Conservation (phyloP, 2,113 vertebrate genomes). For the Myotis brandtii region DNA sequence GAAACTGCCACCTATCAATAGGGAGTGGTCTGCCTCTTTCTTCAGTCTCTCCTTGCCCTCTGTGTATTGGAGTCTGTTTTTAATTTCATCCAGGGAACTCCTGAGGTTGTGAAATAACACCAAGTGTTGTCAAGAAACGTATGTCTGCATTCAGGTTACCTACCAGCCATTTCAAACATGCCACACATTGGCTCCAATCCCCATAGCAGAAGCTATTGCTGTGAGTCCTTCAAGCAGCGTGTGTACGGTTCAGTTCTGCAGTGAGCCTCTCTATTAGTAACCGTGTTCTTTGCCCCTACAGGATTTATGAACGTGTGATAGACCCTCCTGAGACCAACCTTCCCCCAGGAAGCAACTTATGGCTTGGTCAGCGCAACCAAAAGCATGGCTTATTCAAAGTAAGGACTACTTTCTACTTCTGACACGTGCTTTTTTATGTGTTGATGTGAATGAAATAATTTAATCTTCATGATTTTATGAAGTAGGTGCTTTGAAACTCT, state of each 20-base stretch:
- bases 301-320: slow-evolving; percentile 97
- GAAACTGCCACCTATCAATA: neutral
- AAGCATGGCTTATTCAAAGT: slow-evolving; percentile 98
- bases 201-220: neutral
- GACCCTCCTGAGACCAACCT: slow-evolving; percentile 94
- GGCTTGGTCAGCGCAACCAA: slow-evolving; percentile 96
- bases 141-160: neutral
- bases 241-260: neutral
- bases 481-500: neutral
- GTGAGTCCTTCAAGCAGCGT: neutral
- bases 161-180: neutral
- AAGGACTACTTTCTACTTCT: slow-evolving; percentile 78
- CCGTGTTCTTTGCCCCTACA: slow-evolving; percentile 81
- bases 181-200: neutral
- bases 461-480: neutral
- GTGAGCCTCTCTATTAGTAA: slow-evolving; percentile 50
- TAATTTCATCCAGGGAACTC: neutral
- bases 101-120: neutral
- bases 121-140: neutral
- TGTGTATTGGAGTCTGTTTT: neutral
- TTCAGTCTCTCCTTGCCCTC: neutral
- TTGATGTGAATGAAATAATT: neutral
- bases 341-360: slow-evolving; percentile 92
- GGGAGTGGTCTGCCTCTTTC: neutral
- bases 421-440: neutral